Evolutionary conservation across 2,888 invertebrate genomes (phyloP).

Genomic region (Andrena marginata): DNA sequence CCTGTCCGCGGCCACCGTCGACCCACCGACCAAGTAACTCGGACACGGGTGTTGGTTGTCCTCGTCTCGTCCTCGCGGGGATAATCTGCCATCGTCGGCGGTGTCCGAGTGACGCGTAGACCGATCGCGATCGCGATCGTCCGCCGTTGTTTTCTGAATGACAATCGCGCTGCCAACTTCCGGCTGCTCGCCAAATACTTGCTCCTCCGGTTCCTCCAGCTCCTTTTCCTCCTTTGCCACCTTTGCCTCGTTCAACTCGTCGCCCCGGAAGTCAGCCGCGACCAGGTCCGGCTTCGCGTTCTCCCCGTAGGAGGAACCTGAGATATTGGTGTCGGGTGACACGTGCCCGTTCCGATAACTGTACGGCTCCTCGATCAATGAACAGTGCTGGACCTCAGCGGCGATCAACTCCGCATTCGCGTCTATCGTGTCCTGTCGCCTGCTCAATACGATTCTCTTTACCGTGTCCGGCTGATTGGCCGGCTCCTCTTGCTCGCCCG

Average conservation of each 20-base stretch:
- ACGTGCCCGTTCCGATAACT: constrained; percentile 78
- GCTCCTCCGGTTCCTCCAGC: constrained; percentile 27
- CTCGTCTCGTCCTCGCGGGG: not conserved
- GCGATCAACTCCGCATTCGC: constrained; percentile 80
- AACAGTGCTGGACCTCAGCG: constrained; percentile 78
- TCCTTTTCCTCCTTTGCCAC: too few relatives aligned
- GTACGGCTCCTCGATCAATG: constrained; percentile 76
- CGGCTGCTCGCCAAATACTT: constrained; percentile 43
- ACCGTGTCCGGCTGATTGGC: constrained; percentile 70
- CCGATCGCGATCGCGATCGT: constrained; percentile 32
- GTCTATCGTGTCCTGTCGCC: constrained; percentile 69
- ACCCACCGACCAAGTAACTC: not conserved
- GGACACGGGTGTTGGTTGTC: constrained; percentile 34
- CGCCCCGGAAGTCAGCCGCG: constrained; percentile 24
- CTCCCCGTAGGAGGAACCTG: constrained; percentile 12
- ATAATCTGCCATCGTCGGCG: constrained; percentile 35
- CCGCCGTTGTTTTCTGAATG: constrained; percentile 46
- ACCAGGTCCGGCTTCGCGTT: constrained; percentile 44
- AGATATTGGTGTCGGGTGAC: constrained; percentile 54
- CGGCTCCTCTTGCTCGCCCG: constrained; percentile 60
- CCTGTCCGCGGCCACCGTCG: constrained; percentile 24
- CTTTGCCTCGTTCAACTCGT: constrained; percentile 14
- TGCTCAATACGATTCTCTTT: constrained; percentile 78
- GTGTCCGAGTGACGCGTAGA: constrained; percentile 3
- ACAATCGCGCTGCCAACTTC: constrained; percentile 45